Percentiles rank a stretch among this genome's conserved stretches.
Conservation (phyloP, 64 coral and sea anemone species). For the Anthopleura sola region DNA sequence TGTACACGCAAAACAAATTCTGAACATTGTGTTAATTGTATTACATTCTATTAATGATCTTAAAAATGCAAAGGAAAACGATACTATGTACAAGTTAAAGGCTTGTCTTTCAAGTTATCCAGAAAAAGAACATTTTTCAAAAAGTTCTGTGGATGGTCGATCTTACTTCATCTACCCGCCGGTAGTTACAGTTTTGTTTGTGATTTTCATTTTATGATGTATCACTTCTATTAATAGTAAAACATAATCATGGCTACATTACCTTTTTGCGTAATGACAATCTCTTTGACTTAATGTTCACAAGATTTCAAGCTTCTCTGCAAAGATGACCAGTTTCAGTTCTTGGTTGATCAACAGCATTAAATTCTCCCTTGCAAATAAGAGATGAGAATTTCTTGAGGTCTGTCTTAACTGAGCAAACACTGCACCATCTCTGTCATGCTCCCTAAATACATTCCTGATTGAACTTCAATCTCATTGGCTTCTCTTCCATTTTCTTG, state of each 20-base stretch:
- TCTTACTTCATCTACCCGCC: neutral
- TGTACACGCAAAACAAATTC: too few relatives aligned
- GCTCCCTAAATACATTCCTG: neutral
- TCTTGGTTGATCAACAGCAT: neutral
- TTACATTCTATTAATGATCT: too few relatives aligned
- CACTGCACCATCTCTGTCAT: neutral
- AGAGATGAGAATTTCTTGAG: neutral
- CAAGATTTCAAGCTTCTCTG: neutral
- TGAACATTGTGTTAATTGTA: too few relatives aligned
- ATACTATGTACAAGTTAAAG: too few relatives aligned
- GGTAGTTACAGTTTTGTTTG: neutral
- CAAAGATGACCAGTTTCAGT: neutral
- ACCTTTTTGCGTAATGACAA: neutral
- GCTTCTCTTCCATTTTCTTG: neutral
- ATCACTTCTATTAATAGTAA: neutral
- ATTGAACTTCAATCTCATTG: neutral
- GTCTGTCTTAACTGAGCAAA: neutral
- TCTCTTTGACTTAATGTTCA: neutral
- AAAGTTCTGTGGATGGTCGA: too few relatives aligned
- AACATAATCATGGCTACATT: neutral
- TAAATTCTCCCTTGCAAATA: neutral
- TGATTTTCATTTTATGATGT: neutral
- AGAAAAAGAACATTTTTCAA: too few relatives aligned
- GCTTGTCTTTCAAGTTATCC: too few relatives aligned
- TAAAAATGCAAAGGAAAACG: too few relatives aligned